Base-by-base conservation (phyloP, 2,888 invertebrate genomes). In the Blastobasis adustella region DNA sequence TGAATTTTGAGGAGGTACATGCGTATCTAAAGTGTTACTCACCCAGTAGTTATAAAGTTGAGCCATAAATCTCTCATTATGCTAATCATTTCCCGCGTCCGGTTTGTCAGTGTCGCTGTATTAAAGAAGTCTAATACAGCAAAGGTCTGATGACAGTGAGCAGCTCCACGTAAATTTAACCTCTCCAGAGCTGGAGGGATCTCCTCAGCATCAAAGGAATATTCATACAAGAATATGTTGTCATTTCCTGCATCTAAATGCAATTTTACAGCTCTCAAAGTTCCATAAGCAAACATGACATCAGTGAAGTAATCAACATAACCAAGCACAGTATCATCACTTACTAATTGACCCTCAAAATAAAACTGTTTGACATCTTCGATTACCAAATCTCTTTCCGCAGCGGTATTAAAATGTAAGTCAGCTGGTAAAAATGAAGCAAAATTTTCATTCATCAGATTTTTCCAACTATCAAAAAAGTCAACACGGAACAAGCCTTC, bases 231-330 rank as follows among this genome's bases (percentile, higher is more conserved):
- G 46, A 61, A 67, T 6, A 67, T 46, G 10, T 59, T 46, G 10
- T 61, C 43, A 51, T 66, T 59, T n/a, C 66, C 65, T 37, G 63
- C 59, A 47, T 60, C 57, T 4, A 61, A 52, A 45, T 65, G 61
- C 5, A 63, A 41, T 7, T 55, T 52, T 4, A 60, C 53, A 2
- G 66, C 58, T 47, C 57, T 55, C 6, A 63, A 43, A 37, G 58
- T 57, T 6, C 57, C 52, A 55, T 59, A 60, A 5, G 50, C 57
- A 37, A 66, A 67, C 36, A 61, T 46, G 0, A 66, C 50, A 87
- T 92, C 87, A 4, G 73, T 59, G 45, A 69, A 75, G 46, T 63
- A 82, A 52, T 79, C 60, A 0, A 79, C 57, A 45, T 62, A 80
- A 4, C 50, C 50, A 9, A 71, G 54, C 49, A 76, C 54, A 38